phyloP scores from a whole-genome alignment of 2,113 vertebrate genomes.

The Ariopsis seemanni region DNA sequence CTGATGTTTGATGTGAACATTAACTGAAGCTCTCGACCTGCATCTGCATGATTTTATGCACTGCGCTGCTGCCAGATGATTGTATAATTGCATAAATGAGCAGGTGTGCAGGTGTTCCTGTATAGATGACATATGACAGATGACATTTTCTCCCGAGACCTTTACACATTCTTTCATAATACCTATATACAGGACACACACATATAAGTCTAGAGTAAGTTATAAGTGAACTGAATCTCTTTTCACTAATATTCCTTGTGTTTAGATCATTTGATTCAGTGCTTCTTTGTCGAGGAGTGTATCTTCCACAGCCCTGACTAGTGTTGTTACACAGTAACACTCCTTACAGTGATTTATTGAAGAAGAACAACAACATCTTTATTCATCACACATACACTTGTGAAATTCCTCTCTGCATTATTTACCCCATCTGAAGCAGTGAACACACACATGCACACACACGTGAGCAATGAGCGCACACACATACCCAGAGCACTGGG shows the following conservation, averaged over 20 bases:
- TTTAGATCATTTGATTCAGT: neutral
- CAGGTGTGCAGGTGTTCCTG: neutral
- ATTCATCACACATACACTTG: too few relatives aligned
- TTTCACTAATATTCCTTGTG: neutral
- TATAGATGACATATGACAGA: neutral
- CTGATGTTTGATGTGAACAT: neutral
- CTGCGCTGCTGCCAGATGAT: neutral
- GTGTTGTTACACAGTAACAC: neutral
- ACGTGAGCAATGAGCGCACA: too few relatives aligned
- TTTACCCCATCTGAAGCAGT: too few relatives aligned
- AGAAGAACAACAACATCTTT: too few relatives aligned
- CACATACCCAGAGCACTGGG: too few relatives aligned
- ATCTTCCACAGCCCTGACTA: neutral
- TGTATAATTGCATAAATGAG: neutral
- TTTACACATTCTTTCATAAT: neutral
- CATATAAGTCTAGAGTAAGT: neutral
- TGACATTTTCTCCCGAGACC: neutral
- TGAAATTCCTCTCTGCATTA: too few relatives aligned
- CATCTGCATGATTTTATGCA: neutral
- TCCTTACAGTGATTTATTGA: neutral
- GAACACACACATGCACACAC: too few relatives aligned
- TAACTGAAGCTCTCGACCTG: neutral
- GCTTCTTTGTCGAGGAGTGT: neutral
- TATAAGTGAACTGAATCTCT: neutral
- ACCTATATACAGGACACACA: neutral